phyloP scores from a whole-genome alignment of 2,113 vertebrate species.

The Callaeas wilsoni region DNA sequence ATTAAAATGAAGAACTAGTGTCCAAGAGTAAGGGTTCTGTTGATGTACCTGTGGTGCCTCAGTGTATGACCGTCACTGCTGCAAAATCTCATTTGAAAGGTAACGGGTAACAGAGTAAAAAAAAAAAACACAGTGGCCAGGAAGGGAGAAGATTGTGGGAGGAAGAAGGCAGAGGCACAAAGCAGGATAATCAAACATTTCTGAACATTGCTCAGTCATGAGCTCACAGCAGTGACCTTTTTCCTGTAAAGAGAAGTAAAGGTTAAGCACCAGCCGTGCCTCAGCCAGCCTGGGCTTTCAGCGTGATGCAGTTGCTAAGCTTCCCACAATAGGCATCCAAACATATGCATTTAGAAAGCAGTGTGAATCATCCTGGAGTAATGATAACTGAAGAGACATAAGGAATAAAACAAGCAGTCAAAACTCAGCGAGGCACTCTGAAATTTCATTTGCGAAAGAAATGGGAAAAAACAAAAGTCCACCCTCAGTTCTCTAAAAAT shows the following conservation, averaged over 20 bases:
- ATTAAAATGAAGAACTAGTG: neutral
- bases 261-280: neutral
- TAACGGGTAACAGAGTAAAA: neutral
- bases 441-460: neutral
- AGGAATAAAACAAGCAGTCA: conserved; percentile 15
- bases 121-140: neutral
- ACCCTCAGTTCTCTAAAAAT: conserved; percentile 11
- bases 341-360: neutral
- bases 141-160: neutral
- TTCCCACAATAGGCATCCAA: conserved; percentile 2
- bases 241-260: neutral
- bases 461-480: neutral
- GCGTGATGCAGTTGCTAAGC: neutral
- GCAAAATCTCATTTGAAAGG: neutral
- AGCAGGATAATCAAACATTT: neutral
- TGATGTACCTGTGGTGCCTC: rapidly evolving
- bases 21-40: neutral
- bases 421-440: neutral
- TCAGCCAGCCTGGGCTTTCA: neutral
- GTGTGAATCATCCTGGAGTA: conserved; percentile 23
- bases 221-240: conserved; percentile 38
- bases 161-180: neutral
- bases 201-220: conserved; percentile 13
- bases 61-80: rapidly evolving
- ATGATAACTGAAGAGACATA: conserved; percentile 10